Evolutionary conservation across 2,888 invertebrate species (phyloP), one percentile per base, ranked within the genome.

Genomic region (Cerceris ruficornis): DNA sequence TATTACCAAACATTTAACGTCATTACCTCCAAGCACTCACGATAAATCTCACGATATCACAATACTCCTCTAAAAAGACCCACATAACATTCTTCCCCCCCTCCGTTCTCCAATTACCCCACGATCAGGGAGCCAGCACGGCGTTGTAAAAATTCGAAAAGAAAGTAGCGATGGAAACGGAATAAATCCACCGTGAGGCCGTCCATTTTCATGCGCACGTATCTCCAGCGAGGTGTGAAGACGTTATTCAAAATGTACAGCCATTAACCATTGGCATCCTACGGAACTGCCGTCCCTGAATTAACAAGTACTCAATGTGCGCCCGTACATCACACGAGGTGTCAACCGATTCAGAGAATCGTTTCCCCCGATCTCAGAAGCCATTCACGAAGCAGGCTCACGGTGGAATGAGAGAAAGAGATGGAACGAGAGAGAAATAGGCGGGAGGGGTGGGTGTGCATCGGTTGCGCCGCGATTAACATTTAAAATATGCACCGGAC

Each of bases 311-410:
- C 89, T 87, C 86, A 73, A 79, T 80, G 86, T 86, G 88, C 86
- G 90, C 87, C 87, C 88, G 87, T 89, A 88, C 86, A 90, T 90
- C 89, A 90, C 89, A 73, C 76, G 84, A 88, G 87, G 88, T 90
- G 90, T 90, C 90, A 89, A 88, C 87, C 87, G 86, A 86, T 90
- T 90, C 90, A 88, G 83, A 85, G 90, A 90, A 90, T 90, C 89
- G 89, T 88, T 85, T 88, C 85, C 84, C 87, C 77, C 88, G 88
- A 89, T 90, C 89, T 90, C 81, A 80, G 84, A 88, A 87, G 82
- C 83, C 83, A 82, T 88, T 86, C 89, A 88, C 88, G 88, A 86
- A 87, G 84, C 87, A 73, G 64, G 68, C 75, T 14, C 57, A 43
- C 4, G 28, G 28, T 1, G 28, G 28, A 28, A 28, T 28, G 28